Conservation (phyloP, 2,888 invertebrate species). For the Synanthedon andrenaeformis region DNA sequence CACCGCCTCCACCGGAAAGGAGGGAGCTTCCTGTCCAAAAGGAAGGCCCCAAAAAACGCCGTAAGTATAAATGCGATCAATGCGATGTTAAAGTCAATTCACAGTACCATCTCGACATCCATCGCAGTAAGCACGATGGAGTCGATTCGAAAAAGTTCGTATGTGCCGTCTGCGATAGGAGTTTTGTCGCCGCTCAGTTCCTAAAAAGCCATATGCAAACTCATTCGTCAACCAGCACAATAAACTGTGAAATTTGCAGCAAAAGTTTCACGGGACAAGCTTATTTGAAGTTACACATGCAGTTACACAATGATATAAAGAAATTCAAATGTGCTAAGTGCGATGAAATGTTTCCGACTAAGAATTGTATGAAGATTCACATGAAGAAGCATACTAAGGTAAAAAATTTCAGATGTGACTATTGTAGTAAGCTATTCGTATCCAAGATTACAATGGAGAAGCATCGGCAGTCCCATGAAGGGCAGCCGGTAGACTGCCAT, state of each 20-base stretch:
- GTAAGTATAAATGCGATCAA: conserved; percentile 58
- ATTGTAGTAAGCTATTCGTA: conserved; percentile 55
- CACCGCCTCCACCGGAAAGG: conserved; percentile 27
- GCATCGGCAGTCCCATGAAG: conserved; percentile 53
- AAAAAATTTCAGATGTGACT: conserved; percentile 62
- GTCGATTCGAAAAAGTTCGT: conserved; percentile 49
- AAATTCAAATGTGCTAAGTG: conserved; percentile 63
- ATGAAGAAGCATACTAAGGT: conserved; percentile 66
- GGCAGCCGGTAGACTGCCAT: conserved; percentile 57
- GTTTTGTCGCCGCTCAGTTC: conserved; percentile 61
- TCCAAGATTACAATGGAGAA: conserved; percentile 65
- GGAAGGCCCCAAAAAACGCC: conserved; percentile 49
- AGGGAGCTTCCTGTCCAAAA: conserved; percentile 35
- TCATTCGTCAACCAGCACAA: conserved; percentile 51
- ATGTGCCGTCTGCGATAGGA: conserved; percentile 58
- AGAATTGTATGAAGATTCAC: conserved; percentile 59
- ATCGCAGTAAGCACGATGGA: conserved; percentile 60
- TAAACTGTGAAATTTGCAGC: conserved; percentile 57
- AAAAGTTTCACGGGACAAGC: conserved; percentile 62
- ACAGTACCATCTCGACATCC: conserved; percentile 60
- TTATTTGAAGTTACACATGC: conserved; percentile 60
- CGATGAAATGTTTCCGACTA: conserved; percentile 61
- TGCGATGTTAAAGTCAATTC: conserved; percentile 64
- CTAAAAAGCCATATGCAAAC: conserved; percentile 64
- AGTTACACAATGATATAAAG: conserved; percentile 59